These are phyloP conservation scores for Ennomos erosarius DNA, from an alignment of 2,888 invertebrate species.

Conservation along the genomic window DNA sequence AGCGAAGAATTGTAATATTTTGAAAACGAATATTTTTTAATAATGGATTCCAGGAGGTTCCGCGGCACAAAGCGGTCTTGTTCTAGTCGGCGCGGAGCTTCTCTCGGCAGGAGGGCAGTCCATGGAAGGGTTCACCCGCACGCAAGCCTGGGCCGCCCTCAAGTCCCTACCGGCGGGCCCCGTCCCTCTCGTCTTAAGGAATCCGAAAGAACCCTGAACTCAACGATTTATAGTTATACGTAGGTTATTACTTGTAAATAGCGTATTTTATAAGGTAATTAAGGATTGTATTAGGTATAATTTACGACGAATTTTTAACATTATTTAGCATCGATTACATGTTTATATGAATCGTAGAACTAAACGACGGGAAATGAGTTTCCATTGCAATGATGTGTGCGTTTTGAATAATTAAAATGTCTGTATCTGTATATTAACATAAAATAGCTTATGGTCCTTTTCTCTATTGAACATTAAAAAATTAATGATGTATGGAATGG, in stretches of 20 bases:
- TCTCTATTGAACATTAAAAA: no score
- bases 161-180: constrained; percentile 95
- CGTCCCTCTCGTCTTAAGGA: constrained; percentile 86
- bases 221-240: constrained; percentile 6
- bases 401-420: no score
- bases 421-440: no score
- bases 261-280: constrained; percentile 6
- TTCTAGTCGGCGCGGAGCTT: constrained; percentile 95
- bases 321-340: neutral
- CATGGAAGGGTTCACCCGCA: constrained; percentile 94
- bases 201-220: constrained; percentile 53
- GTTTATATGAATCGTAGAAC: neutral
- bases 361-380: neutral
- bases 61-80: constrained; percentile 93
- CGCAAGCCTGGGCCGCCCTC: constrained; percentile 97
- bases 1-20: neutral
- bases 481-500: no score
- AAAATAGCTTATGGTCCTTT: no score
- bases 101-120: constrained; percentile 92
- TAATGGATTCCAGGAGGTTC: constrained; percentile 89
- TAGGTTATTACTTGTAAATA: constrained; percentile 27
- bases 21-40: neutral
- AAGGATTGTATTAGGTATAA: neutral
- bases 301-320: constrained; percentile 6
- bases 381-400: no score